A percentile compares a stretch with the other conserved stretches of the same genome.
Conservation (phyloP, 2,797 vertebrate species). For the Carapus acus region DNA sequence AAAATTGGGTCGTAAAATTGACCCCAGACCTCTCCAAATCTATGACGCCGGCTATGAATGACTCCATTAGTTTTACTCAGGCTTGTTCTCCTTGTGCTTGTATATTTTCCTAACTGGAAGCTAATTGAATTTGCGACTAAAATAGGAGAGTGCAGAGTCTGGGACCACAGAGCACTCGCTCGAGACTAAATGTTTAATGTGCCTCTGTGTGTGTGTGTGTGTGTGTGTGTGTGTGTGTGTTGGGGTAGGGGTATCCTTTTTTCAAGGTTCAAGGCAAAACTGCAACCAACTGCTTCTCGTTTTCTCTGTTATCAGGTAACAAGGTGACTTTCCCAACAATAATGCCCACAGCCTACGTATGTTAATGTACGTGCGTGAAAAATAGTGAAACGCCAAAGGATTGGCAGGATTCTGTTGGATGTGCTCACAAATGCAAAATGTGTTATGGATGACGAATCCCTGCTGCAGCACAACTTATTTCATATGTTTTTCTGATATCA, state of each 20-base stretch:
- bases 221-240: conserved; percentile 5
- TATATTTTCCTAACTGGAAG: conserved; percentile 25
- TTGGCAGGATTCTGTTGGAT: too few species aligned
- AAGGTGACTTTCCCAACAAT: conserved; percentile 19
- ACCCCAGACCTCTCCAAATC: background rate
- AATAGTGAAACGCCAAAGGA: too few species aligned
- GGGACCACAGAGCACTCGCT: conserved; percentile 2
- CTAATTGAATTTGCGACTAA: conserved; percentile 18
- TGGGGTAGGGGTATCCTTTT: too few species aligned
- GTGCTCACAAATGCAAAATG: too few species aligned
- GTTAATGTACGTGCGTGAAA: too few species aligned
- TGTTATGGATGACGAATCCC: too few species aligned
- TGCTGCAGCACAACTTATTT: too few species aligned
- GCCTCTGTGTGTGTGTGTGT: conserved; percentile 11
- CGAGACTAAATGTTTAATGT: conserved; percentile 43
- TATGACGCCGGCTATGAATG: conserved; percentile 2
- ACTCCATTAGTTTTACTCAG: conserved; percentile 26
- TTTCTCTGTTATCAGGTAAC: conserved; percentile 51
- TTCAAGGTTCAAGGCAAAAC: too few species aligned
- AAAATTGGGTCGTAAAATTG: too few species aligned
- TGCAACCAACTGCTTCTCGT: conserved; percentile 19
- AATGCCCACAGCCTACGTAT: too few species aligned
- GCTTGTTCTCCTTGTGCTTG: background rate
- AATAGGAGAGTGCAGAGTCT: conserved; percentile 17
- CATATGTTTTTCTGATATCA: too few species aligned